Base-by-base conservation (phyloP, 1,140 invertebrate genomes). In the Drosophila rufa region DNA sequence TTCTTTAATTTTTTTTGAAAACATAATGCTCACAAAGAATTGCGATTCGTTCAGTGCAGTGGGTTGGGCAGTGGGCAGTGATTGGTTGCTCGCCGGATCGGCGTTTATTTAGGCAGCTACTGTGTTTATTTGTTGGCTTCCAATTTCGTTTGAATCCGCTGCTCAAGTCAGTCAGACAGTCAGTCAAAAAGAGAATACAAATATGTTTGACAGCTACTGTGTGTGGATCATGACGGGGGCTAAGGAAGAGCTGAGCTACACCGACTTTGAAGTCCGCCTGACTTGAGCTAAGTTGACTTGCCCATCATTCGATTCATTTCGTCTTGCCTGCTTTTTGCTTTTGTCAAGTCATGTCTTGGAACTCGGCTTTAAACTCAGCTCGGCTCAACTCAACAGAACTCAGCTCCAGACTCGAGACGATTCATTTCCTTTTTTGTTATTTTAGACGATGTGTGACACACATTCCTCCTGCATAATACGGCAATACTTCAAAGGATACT, bases 181-280 rank as follows among this genome's bases (percentile, higher is more conserved):
- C 80, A 84, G 66, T 82, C 77, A 78, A 78, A 78, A 89, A 82
- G 68, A 82, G 53, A 89, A 89, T 89, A 89, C 85, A 89, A 90
- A 89, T 89, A 91, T 89, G 81, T 89, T 89, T 89, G 85, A 89
- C 85, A 89, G 85, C 86, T 85, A 66, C 86, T 84, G 81, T 79
- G 50, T 45, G 65, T 62, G 67, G 79, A 64, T 56, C 60, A 46
- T 65, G 56, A 56, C 38, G 70, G 27, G 27, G 25, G 33, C 64
- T 69, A 69, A 62, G 60, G 56, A 62, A 51, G 46, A 62, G 70
- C 50, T 48, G 66, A 60, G 50, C 61, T 76, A 65, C 46, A 79
- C 76, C 76, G 86, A 91, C 85, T 89, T 91, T 89, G 85, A 89
- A 85, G 86, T 91, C 85, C 65, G 77, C 38, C 50, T 65, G 76